phyloP scores from a whole-genome alignment of 2,888 invertebrate species.

The Nomada ferruginata region DNA sequence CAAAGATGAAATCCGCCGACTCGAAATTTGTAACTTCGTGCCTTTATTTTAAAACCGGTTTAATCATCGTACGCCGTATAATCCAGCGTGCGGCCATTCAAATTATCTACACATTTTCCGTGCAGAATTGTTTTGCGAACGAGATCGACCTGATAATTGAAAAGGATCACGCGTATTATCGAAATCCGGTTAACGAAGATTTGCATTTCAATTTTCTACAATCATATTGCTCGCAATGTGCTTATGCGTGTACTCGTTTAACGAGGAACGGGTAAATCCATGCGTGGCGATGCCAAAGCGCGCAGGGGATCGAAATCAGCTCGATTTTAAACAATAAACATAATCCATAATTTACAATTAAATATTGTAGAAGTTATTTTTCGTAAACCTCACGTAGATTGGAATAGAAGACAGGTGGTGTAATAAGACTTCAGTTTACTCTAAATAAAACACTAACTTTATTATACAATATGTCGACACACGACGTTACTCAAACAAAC shows the following conservation, averaged over 20 bases:
- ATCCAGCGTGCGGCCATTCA: not conserved
- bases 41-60: slow-evolving; percentile 18
- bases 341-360: too few relatives aligned
- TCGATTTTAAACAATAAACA: slow-evolving; percentile 2
- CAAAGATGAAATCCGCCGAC: not conserved
- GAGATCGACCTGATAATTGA: slow-evolving; percentile 21
- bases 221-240: slow-evolving; percentile 4
- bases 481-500: too few relatives aligned
- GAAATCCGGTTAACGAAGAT: slow-evolving; percentile 14
- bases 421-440: too few relatives aligned
- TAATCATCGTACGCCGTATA: slow-evolving; percentile 10
- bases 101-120: not conserved
- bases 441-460: too few relatives aligned
- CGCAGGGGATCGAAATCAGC: slow-evolving; percentile 15
- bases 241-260: not conserved
- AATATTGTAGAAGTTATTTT: too few relatives aligned
- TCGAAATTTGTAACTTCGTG: slow-evolving; percentile 7
- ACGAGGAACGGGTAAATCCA: slow-evolving; percentile 9
- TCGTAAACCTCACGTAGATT: too few relatives aligned
- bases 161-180: slow-evolving; percentile 16
- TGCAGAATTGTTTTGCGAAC: not conserved
- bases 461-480: too few relatives aligned
- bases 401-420: too few relatives aligned
- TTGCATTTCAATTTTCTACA: slow-evolving; percentile 33
- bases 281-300: slow-evolving; percentile 5